phyloP scores from a whole-genome alignment of 2,113 vertebrate genomes.

The Paracanthobrama guichenoti region DNA sequence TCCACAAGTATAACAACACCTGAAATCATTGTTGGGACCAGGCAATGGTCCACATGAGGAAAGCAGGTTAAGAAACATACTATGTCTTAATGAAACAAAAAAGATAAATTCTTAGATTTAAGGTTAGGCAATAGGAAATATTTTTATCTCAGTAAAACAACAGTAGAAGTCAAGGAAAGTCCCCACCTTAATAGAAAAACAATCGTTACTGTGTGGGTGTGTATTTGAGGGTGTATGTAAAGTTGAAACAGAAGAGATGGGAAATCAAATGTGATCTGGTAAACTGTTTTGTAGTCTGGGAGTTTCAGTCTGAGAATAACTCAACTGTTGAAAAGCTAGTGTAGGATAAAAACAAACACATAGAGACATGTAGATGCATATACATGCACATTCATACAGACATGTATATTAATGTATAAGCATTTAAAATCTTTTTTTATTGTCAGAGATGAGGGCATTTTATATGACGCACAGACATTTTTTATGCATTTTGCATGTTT shows the following conservation, averaged over 20 bases:
- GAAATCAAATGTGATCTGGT: neutral
- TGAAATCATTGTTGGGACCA: conserved; percentile 5
- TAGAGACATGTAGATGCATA: neutral
- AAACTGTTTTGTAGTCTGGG: neutral
- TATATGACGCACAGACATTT: neutral
- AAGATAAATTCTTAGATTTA: neutral
- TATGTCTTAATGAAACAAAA: neutral
- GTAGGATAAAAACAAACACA: neutral
- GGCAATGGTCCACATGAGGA: neutral
- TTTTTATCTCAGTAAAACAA: neutral
- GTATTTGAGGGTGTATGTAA: neutral
- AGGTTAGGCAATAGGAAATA: neutral
- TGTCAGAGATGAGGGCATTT: neutral
- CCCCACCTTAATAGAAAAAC: neutral
- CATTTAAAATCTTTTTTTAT: neutral
- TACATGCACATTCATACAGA: neutral
- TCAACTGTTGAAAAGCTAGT: neutral
- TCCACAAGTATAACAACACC: neutral
- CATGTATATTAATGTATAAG: neutral
- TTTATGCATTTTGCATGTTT: neutral
- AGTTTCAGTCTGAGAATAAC: conserved; percentile 1
- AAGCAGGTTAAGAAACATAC: neutral
- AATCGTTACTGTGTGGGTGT: neutral
- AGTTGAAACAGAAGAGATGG: neutral
- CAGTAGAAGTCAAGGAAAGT: neutral